Evolutionary conservation across 2,113 vertebrate species (phyloP).

Genomic region (Empidonax traillii): DNA sequence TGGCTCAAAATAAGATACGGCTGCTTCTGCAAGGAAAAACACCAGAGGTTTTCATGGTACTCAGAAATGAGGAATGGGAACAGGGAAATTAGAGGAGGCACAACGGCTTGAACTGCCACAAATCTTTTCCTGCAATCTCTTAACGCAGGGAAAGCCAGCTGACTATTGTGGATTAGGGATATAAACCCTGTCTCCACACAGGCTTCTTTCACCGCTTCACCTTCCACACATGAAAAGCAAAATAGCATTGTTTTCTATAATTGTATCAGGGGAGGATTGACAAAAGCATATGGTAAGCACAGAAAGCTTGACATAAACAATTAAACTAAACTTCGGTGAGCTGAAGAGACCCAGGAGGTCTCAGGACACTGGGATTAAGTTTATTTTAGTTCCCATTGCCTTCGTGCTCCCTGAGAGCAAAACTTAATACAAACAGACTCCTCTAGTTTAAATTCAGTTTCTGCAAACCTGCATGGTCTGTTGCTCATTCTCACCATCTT

Average conservation of each 20-base stretch:
- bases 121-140: background rate
- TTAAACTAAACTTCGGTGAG: background rate
- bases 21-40: background rate
- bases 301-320: background rate
- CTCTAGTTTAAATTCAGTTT: background rate
- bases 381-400: background rate
- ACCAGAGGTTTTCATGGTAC: background rate
- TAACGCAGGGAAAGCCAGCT: fast-evolving
- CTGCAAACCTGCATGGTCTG: background rate
- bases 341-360: background rate
- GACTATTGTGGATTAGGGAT: background rate
- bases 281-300: background rate
- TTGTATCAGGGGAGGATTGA: background rate
- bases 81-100: background rate
- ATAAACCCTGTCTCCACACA: background rate
- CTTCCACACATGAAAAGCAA: background rate
- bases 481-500: background rate
- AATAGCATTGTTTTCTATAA: background rate
- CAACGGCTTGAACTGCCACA: background rate
- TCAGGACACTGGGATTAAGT: background rate
- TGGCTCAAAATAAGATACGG: background rate
- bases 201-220: background rate
- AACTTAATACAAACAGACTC: background rate
- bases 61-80: background rate
- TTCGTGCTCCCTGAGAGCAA: background rate